Evolutionary conservation across 2,797 vertebrate genomes (phyloP).

Genomic region (Rhadinocentrus ornatus): DNA sequence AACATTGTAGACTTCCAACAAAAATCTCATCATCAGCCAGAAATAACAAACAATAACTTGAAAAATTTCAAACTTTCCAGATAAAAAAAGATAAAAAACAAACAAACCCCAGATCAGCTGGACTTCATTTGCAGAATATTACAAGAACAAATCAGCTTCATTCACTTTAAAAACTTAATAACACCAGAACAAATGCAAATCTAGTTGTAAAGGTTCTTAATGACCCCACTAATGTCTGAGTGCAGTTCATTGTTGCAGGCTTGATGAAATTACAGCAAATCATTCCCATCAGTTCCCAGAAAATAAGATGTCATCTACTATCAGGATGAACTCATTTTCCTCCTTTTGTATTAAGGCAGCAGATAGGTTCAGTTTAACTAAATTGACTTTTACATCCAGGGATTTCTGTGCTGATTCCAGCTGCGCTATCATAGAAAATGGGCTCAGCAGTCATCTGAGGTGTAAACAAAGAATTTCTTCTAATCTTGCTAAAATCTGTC

Average conservation of each 20-base stretch:
- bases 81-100: not conserved
- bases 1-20: slow-evolving; percentile 22
- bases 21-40: not conserved
- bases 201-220: not conserved
- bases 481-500: too few species aligned
- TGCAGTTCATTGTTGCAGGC: not conserved
- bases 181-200: not conserved
- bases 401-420: too few species aligned
- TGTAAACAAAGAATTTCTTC: too few species aligned
- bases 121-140: too few species aligned
- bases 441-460: too few species aligned
- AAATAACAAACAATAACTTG: slow-evolving; percentile 4
- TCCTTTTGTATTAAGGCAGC: not conserved
- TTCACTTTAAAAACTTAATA: too few species aligned
- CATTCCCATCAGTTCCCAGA: not conserved
- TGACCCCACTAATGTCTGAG: too few species aligned
- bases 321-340: too few species aligned
- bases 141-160: too few species aligned
- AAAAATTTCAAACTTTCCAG: not conserved
- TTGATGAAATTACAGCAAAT: not conserved
- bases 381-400: slow-evolving; percentile 14
- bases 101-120: not conserved
- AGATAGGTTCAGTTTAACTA: slow-evolving; percentile 33
- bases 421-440: too few species aligned
- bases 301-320: not conserved